Evolutionary conservation across 2,797 vertebrate species (phyloP), one percentile per base, ranked within the genome.

Genomic region (Acestrorhynchus altus): DNA sequence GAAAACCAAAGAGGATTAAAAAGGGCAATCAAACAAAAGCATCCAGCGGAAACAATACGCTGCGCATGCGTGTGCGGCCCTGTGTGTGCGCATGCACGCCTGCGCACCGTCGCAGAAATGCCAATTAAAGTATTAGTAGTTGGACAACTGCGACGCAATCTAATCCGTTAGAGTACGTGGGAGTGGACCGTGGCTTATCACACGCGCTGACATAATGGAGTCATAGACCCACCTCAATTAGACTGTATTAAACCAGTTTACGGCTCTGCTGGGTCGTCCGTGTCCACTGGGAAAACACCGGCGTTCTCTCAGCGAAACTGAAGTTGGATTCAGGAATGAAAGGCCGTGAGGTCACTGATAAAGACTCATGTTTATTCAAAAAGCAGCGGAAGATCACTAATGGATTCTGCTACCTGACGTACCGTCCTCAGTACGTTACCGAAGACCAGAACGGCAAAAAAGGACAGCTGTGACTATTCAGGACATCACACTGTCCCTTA

Each of bases 1-100:
- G 88, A 86, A 67, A 83, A 88, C 86, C 85, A 90, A 90, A 91
- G 90, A 89, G 88, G 89, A 90, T 92, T 90, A 88, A 89, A 92
- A 89, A 84, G 75, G 86, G 22, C 88, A 88, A 88, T 86, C 87
- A 92, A 90, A 91, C 89, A 89, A 35, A 82, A 74, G 81, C 81
- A 87, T 86, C 84, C 84, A 67, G 83, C 82, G 86, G 85, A 91
- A 87, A 91, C 89, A 89, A 90, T 87, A 84, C 89, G 88, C 39
- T 26, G 61, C 63, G 61, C 47, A 28, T 51, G 60, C 13, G 7
- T 68, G 49, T 77, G 67, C 64, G 28, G 44, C 20, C 52, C 49
- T 61, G 67, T 80, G 35, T 64, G 49, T 74, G 68, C 63, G 82
- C 66, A n/a, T 70, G 54, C 51, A 72, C 67, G 72, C 67, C 20